Base-by-base conservation (phyloP, 1,140 invertebrate genomes). In the Diachasmimorpha longicaudata region DNA sequence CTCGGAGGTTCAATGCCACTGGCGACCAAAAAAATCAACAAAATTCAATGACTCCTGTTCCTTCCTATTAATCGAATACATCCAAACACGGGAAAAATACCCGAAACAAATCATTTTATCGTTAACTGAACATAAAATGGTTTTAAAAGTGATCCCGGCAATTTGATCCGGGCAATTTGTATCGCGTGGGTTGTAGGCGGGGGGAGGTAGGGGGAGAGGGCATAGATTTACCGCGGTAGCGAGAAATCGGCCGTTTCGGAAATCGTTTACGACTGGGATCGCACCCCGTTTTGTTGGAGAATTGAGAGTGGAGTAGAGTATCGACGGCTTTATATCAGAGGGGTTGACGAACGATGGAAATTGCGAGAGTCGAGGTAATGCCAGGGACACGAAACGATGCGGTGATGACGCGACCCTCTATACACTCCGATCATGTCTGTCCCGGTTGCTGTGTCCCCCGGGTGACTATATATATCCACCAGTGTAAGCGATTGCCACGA, bases 221-320 rank as follows among this genome's bases (percentile, higher is more conserved):
- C 31, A 42, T 72, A 52, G 71, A 75, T 77, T 77, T 74, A 55
- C 73, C 55, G 75, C 25, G n/a, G 11, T 14, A 67, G 75, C 46
- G 71, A 74, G 63, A 75, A 77, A 74, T 67, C 52, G 72, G 58
- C 36, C 58, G 37, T 46, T 77, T 79, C 69, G 70, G 23, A 70
- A 63, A 75, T 55, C 76, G 75, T 79, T 79, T 75, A 79, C 75
- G 72, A 77, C 70, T 68, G 23, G 67, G 46, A 71, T 79, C 39
- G 16, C 63, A 75, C 66, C 48, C 70, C 13, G 78, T 73, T 77
- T 68, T 68, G 25, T 68, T 63, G 11, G 58, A 25, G 21, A 63
- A 23, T 75, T 55, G 52, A 75, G 68, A 70, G 48, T 70, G 63
- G 68, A 70, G 48, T 70, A 70, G 68, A 70, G 46, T 68, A 70